Base-by-base conservation (phyloP, 2,888 invertebrate genomes). In the Oeneis ivallda region DNA sequence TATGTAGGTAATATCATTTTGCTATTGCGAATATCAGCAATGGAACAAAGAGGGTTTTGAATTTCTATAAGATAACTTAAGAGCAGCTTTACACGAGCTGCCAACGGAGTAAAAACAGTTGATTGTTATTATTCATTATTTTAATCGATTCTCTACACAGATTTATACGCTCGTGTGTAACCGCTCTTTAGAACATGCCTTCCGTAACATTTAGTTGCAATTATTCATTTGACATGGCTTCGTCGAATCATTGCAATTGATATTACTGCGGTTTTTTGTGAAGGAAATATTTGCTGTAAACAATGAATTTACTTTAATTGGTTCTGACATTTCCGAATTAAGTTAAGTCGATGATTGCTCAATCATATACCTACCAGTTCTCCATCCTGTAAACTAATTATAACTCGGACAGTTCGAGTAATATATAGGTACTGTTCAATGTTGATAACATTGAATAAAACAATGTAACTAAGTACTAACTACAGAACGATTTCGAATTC, bases 211-310 rank as follows among this genome's bases (percentile, higher is more conserved):
- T 89, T 71, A 72, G 82, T 90, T 89, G 89, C 88, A 85, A 86
- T 84, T 82, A 82, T 87, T 89, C 70, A 86, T 89, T 90, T 88
- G 76, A 82, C 73, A 84, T 79, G 77, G 89, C 87, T 89, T 88
- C 78, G 77, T 88, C 75, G 72, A 78, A 81, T 79, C 79, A 78
- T 79, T 82, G 81, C 82, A 79, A 80, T 79, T 75, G 65, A 65
- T 70, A 63, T 64, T 70, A 68, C 65, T 64, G 52, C 26, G 19
- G 58, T 64, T 70, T 26, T 67, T 65, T 65, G 54, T 64, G 50
- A 54, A 62, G 60, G 56, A 58, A 49, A 53, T 63, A 54, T 52
- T 47, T 54, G 56, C 26, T 60, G 65, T 67, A 68, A 68, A 65
- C 65, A 67, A 68, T 64, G 58, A 66, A 62, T 65, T 62, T 37